Percentiles rank a stretch among this genome's conserved stretches.
Conservation (phyloP, 2,797 vertebrate genomes). For the Galaxias olidus region DNA sequence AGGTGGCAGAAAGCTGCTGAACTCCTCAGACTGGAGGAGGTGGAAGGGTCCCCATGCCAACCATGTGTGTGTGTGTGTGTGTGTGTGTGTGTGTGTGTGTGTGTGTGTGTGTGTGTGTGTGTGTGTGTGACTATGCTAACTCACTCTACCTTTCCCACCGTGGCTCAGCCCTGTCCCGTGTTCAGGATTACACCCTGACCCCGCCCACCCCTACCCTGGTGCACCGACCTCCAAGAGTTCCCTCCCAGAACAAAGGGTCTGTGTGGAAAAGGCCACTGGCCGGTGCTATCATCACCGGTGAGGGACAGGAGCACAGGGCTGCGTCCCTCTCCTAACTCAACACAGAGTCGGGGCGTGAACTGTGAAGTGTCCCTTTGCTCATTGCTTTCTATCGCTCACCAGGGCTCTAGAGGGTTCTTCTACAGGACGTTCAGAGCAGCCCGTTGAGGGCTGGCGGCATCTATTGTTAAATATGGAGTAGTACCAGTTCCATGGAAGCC, state of each 20-base stretch:
- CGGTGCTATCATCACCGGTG: conserved; percentile 16
- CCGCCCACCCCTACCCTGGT: conserved; percentile 2
- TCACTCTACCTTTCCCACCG: conserved; percentile 17
- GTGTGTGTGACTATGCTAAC: conserved; percentile 12
- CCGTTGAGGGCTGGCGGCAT: no score
- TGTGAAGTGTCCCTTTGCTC: no score
- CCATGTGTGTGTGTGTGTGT: conserved; percentile 19
- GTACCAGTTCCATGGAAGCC: no score
- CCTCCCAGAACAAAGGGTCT: conserved; percentile 14
- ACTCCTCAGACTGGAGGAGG: background rate
- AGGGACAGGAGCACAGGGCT: background rate
- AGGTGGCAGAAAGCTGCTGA: background rate
- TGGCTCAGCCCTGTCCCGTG: conserved; percentile 58
- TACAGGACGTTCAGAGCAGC: no score
- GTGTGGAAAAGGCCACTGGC: background rate
- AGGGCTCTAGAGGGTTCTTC: no score
- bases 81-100: background rate
- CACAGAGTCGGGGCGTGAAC: no score
- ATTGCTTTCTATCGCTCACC: no score
- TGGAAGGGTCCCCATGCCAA: conserved; percentile 11
- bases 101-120: conserved; percentile 1
- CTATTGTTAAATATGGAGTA: no score
- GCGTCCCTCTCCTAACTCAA: no score
- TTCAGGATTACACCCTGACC: conserved; percentile 54
- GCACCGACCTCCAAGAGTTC: conserved; percentile 26